Percentiles rank a stretch among this genome's conserved stretches.
phyloP scores from a whole-genome alignment of 1,140 invertebrate genomes.

The Branchinecta lindahli region DNA sequence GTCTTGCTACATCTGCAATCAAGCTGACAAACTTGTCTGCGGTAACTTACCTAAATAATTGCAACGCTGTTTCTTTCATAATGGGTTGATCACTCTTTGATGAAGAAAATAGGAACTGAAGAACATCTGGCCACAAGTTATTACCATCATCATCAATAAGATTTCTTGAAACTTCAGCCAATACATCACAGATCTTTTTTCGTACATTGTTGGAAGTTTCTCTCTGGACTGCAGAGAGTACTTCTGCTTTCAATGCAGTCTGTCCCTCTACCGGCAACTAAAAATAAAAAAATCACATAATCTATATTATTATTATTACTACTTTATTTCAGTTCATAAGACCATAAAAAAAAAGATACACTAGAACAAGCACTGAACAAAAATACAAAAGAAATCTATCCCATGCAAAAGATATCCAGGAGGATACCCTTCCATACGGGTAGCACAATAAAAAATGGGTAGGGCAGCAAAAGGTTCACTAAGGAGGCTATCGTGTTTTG shows the following conservation, averaged over 20 bases:
- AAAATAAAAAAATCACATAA: constrained; percentile 21
- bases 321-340: too few relatives aligned
- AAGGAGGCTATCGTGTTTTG: too few relatives aligned
- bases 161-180: constrained; percentile 84
- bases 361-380: too few relatives aligned
- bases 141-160: constrained; percentile 91
- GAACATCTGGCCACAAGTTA: constrained; percentile 91
- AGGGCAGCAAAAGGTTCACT: too few relatives aligned
- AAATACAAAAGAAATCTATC: too few relatives aligned
- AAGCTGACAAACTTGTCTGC: too few relatives aligned
- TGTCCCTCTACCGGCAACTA: constrained; percentile 65
- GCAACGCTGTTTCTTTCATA: constrained; percentile 81
- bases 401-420: too few relatives aligned
- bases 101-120: constrained; percentile 91
- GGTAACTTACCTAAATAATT: constrained; percentile 70
- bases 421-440: too few relatives aligned
- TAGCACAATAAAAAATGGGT: too few relatives aligned
- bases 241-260: constrained; percentile 62
- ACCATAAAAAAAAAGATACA: too few relatives aligned
- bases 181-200: constrained; percentile 84
- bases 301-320: constrained; percentile 16
- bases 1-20: too few relatives aligned
- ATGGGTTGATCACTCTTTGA: constrained; percentile 60
- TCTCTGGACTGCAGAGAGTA: constrained; percentile 63
- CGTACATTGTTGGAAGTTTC: constrained; percentile 53